Base-by-base conservation (phyloP, 2,888 invertebrate genomes). In the Apeira syringaria region DNA sequence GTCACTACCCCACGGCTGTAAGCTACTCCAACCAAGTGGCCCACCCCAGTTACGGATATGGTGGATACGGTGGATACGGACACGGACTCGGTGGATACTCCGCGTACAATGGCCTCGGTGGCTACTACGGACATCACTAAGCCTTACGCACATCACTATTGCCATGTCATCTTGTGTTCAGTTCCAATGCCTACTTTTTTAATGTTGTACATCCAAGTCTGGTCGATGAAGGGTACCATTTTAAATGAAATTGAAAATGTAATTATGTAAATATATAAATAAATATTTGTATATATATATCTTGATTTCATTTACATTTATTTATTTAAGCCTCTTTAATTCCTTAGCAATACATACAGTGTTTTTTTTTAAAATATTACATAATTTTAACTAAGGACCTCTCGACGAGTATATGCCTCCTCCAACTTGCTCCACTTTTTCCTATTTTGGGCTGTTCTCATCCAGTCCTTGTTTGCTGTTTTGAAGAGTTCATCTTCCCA, bases 51-150 rank as follows among this genome's bases (percentile, higher is more conserved):
- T n/a, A n/a, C 10, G 70, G 76, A 24, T 53, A 57, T 31, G 50
- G 56, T 15, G 54, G 58, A 3, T 49, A 55, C 12, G 61, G 62
- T 24, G 75, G 74, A 17, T 61, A 63, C 53, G 74, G 75, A 24
- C 37, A 59, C 53, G 29, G 72, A 20, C 37, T 57, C 52, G 29
- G 72, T 27, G 37, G 46, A 17, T 37, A 40, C 35, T 32, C 34
- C 32, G 58, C 52, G 30, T 52, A 43, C 39, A 29, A 42, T 29
- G 64, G 66, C 15, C 50, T 37, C 18, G 40, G n/a, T n/a, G n/a
- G 50, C 24, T 59, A 64, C 54, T 61, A 61, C 56, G 65, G 62
- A 41, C 76, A 81, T 52, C 78, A 82, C 67, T 83, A 77, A 66
- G 39, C 26, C 42, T 28, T 2, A 22, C 13, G 26, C 29, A 12